These are phyloP conservation scores for Phenacoccus solenopsis DNA, from an alignment of 1,140 invertebrate genomes.

Conservation along the genomic window DNA sequence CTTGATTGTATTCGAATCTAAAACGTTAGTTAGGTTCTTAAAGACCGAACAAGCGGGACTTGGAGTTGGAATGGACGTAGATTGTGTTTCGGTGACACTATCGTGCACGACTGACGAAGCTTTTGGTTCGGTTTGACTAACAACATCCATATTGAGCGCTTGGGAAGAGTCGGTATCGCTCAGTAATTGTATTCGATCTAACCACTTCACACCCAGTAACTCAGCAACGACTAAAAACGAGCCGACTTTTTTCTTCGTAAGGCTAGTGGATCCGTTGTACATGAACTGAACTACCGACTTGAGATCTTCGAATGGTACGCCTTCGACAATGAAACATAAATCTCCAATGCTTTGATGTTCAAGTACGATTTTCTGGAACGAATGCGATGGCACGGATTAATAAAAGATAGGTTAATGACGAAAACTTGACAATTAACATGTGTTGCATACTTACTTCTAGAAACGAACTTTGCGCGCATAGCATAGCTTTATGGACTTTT, in stretches of 20 bases:
- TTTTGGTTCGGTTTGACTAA: neutral
- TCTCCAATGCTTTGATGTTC: neutral
- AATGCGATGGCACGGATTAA: neutral
- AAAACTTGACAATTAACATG: no score
- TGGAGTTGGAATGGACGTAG: no score
- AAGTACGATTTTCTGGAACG: slow-evolving; percentile 1
- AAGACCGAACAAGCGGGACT: no score
- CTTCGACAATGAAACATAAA: neutral
- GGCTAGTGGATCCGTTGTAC: neutral
- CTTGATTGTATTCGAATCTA: neutral
- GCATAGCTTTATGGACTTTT: neutral
- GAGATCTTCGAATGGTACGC: neutral
- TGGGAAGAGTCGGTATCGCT: neutral
- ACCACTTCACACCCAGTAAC: slow-evolving; percentile 5
- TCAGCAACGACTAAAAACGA: neutral
- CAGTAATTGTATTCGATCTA: neutral
- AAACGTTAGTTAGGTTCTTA: neutral
- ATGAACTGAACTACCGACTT: slow-evolving; percentile 1
- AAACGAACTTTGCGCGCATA: neutral
- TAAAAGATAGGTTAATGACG: neutral
- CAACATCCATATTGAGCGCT: neutral
- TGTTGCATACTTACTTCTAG: slow-evolving; percentile 5
- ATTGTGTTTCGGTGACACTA: neutral
- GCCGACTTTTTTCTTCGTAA: neutral
- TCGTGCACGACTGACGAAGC: neutral